Base-by-base conservation (phyloP, 2,113 vertebrate genomes). In the Bufo gargarizans region DNA sequence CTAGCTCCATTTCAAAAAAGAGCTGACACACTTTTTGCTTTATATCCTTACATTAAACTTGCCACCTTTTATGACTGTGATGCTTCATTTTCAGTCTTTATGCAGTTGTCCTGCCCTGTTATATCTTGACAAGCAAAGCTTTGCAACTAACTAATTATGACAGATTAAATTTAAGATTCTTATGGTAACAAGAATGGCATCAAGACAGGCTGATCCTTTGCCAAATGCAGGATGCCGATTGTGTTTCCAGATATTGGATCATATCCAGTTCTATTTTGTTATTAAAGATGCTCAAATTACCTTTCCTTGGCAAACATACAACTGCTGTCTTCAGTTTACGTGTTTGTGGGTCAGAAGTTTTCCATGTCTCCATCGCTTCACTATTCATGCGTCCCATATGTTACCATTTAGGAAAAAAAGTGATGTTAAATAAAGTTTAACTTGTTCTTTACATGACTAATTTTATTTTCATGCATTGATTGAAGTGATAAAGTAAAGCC, bases 241-340 rank as follows among this genome's bases (percentile, higher is more conserved):
- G 79, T 89, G 87, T 89, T 89, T 89, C 87, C 81, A 84, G 87
- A 89, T 84, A 84, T 69, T 89, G 87, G 87, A 89, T 43, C 63
- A 17, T 43, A 56, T 77, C 87, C 87, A 89, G 87, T 84, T 89
- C 87, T 89, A 84, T 89, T 89, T 89, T 89, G 87, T 83, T 84
- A 69, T 89, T 84, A 89, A 89, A 89, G 87, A 89, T 84, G 61
- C 87, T 89, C 87, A 84, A 77, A 84, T 89, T 89, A 89, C 87
- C 87, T 84, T 76, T 77, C 58, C 87, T 84, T 89, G 87, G 87
- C 87, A 89, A 76, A 69, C 72, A 84, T 84, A 84, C 87, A 89
- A 89, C 61, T 63, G 87, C 87, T 89, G 87, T 89, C 72, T 89
- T 89, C 81, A 89, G 87, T 89, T 89, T 89, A 89, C 87, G 77